Base-by-base conservation (phyloP, 2,113 vertebrate species). In the Leptobrachium leishanense region DNA sequence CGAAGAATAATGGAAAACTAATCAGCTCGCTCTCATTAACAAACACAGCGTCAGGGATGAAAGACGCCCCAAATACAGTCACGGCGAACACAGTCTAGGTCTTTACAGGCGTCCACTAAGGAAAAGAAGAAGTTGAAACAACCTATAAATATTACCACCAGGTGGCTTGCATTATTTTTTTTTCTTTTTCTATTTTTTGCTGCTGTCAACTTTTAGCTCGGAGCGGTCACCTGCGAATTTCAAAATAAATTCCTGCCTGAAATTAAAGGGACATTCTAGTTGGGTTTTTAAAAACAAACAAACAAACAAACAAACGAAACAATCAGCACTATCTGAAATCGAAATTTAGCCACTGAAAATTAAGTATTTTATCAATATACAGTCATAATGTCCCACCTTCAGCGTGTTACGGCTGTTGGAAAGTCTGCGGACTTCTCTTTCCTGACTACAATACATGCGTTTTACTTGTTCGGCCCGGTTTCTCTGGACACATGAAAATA, bases 1-100 rank as follows among this genome's bases (percentile, higher is more conserved):
- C 20, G 43, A 69, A 43, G 42, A 43, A 72, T 46, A 72, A 72
- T 72, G 39, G 69, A 53, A 46, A 71, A 10, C 42, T 20, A 42
- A 50, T 50, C 13, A n/a, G 43, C 68, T 54, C 44, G 46, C 68
- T 69, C 40, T 42, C 43, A 69, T 69, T 69, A 69, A 43, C 15
- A 13, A 59, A 59, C 15, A 64, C 62, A 64, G 54, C 54, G 68
- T 71, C 68, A 71, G 39, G 20, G 20, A 50, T 43, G 13, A 40
- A 2, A 41, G 64, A 5, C 10, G 10, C 9, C 31, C 31, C 10
- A 70, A 70, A 69, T 50, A 70, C 20, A 50, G 13, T 15, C 13
- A 64, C 62, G 39, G 62, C 8, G 43, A 5, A 70, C 12, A 20
- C n/a, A 31, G 44, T n/a, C 44, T 31, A 54, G 12, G 8, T 31